Evolutionary conservation across 1,140 invertebrate genomes (phyloP), one percentile per base, ranked within the genome.

Genomic region (Gryllus bimaculatus): DNA sequence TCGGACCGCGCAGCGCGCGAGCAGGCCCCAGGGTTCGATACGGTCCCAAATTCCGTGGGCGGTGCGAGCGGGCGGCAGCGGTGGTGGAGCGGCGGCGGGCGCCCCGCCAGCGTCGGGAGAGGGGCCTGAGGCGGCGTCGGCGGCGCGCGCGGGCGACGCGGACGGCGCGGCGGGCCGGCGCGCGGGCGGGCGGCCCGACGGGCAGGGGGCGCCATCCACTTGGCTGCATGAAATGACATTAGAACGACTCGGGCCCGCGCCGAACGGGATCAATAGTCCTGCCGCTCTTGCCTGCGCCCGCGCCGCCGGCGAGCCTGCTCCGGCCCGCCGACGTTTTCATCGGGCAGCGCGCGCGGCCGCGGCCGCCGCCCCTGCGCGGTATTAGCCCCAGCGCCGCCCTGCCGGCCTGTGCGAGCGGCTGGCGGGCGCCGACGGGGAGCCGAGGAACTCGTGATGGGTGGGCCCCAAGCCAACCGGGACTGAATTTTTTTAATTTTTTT

Each of bases 151-250:
- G 39, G 73, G n/a, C 20, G 78, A 73, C 39, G 54, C 39, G n/a
- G n/a, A n/a, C n/a, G n/a, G n/a, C n/a, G n/a, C n/a, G n/a, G n/a
- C n/a, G n/a, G n/a, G n/a, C n/a, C 49, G 73, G 73, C 47, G 78
- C 78, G n/a, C 20, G 78, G 78, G 47, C 20, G 6, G n/a, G 76
- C 10, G 76, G 48, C 18, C 8, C 8, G 48, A 20, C 48, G 15
- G 48, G 20, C 18, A 15, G 8, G 39, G 39, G 48, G 39, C 75
- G 39, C 54, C 54, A 66, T 66, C 54, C 54, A 66, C 54, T 66
- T 47, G 48, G 15, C 78, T 79, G 78, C 78, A 79, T 79, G 78
- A 79, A 79, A 79, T 79, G 78, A 79, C 78, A 79, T 79, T 79
- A 79, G 78, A 79, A 79, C 48, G 66, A 73, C 47, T 66, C 49